A percentile compares a stretch with the other conserved stretches of the same genome.
These are phyloP conservation scores for Unio delphinus DNA, from an alignment of 2,888 invertebrate species.

Conservation along the genomic window DNA sequence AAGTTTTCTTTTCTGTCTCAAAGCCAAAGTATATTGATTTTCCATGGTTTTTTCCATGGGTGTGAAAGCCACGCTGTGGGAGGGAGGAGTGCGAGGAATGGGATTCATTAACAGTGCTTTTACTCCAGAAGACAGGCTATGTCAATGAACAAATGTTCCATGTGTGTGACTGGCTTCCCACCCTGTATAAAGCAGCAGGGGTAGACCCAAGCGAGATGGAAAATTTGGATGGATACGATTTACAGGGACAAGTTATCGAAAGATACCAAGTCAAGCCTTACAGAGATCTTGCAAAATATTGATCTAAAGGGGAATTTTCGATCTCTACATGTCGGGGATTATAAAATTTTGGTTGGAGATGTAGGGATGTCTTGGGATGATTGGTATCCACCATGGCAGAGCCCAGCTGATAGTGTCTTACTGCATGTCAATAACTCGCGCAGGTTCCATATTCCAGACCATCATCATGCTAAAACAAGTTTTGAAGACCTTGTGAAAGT, in stretches of 20 bases:
- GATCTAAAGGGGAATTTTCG: constrained; percentile 47
- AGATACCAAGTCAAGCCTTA: constrained; percentile 77
- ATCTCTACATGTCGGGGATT: constrained; percentile 60
- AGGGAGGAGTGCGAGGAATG: constrained; percentile 85
- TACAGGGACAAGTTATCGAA: constrained; percentile 82
- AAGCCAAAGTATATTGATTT: background rate
- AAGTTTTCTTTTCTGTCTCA: background rate
- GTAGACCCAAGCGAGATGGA: constrained; percentile 46
- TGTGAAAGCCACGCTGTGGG: constrained; percentile 74
- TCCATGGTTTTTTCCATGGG: constrained; percentile 55
- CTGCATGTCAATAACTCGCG: constrained; percentile 30
- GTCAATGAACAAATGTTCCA: constrained; percentile 84
- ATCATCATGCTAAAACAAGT: no score
- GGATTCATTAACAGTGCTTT: constrained; percentile 85
- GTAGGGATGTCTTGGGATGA: constrained; percentile 48
- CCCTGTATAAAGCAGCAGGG: constrained; percentile 82
- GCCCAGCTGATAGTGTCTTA: constrained; percentile 27
- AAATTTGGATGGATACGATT: constrained; percentile 80
- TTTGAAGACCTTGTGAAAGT: no score
- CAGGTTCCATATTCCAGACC: background rate
- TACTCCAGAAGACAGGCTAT: constrained; percentile 76
- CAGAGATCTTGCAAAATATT: constrained; percentile 73
- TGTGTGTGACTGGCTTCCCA: constrained; percentile 91
- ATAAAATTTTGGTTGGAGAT: constrained; percentile 61
- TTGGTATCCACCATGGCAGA: constrained; percentile 61